Conservation (phyloP, 2,113 vertebrate species). For the Rhea americana region DNA sequence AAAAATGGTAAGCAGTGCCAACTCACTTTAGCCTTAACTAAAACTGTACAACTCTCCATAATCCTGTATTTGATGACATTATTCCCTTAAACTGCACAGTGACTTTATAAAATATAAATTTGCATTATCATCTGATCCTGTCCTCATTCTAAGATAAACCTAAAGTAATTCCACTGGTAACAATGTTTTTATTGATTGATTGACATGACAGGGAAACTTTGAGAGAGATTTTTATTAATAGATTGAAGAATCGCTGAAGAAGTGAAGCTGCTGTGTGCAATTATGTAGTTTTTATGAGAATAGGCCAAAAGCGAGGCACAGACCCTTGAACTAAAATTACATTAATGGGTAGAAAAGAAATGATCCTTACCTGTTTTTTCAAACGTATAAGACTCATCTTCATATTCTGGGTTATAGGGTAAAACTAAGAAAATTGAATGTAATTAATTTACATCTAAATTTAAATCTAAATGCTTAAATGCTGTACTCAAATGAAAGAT, state of each 20-base stretch:
- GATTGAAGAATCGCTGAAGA: not conserved
- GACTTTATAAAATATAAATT: not conserved
- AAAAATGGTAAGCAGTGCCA: not conserved
- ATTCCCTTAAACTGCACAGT: not conserved
- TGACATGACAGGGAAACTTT: not conserved
- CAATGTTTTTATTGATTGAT: not conserved
- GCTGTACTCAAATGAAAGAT: not conserved
- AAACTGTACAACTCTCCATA: not conserved
- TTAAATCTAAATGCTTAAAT: not conserved
- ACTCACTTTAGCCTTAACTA: not conserved
- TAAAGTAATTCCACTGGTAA: not conserved
- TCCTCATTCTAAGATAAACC: not conserved
- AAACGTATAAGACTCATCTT: not conserved
- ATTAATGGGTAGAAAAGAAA: conserved; percentile 5
- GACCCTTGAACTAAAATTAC: not conserved
- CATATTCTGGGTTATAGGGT: not conserved
- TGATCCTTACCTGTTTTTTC: not conserved
- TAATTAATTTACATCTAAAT: not conserved
- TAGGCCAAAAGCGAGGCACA: not conserved
- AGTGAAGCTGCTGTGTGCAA: rapidly evolving
- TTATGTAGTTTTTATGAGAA: not conserved
- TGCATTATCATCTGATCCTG: not conserved
- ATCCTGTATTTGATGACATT: not conserved
- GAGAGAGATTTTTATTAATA: not conserved
- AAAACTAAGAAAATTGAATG: not conserved